Evolutionary conservation across 2,797 vertebrate species (phyloP), one percentile per base, ranked within the genome.

Genomic region (Alca torda): DNA sequence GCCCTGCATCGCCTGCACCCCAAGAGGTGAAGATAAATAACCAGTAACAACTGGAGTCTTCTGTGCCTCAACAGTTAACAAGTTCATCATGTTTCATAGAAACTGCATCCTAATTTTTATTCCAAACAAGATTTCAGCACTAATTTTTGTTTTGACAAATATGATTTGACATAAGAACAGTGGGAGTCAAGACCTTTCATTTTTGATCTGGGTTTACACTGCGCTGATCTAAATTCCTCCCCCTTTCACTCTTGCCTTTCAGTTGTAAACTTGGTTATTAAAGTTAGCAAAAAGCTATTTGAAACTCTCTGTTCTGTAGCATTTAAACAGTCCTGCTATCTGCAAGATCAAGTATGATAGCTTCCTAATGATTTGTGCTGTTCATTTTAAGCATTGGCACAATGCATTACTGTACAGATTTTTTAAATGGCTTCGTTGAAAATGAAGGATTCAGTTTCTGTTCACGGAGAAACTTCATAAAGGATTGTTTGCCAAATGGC

Each of bases 81-180:
- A 57, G 26, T 84, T 89, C 89, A 35, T 84, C 72, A 0, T 63
- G 54, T 88, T 81, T 73, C 78, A 25, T 8, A 46, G 76, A 77
- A 95, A 75, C 78, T 3, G 89, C 84, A 75, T 95, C 95, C 89
- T 95, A 41, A 86, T 96, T 94, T 93, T 92, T 86, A 95, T 93
- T 96, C 85, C 95, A 90, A 96, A 94, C 96, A 93, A 76, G 75
- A 53, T 89, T 89, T 91, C 84, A 60, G 91, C 80, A 48, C 95
- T 95, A 96, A 95, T 97, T 95, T 95, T 70, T 97, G 94, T 95
- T 97, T 92, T 95, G 96, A 97, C 95, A 97, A 94, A 96, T 33
- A 14, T 1, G 74, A 85, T 93, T 89, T 96, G 97, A 97, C 89
- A 89, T 69, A 63, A 94, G 92, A 95, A 91, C 84, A 83, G 96